phyloP scores from a whole-genome alignment of 2,113 vertebrate species.

The Suncus etruscus region DNA sequence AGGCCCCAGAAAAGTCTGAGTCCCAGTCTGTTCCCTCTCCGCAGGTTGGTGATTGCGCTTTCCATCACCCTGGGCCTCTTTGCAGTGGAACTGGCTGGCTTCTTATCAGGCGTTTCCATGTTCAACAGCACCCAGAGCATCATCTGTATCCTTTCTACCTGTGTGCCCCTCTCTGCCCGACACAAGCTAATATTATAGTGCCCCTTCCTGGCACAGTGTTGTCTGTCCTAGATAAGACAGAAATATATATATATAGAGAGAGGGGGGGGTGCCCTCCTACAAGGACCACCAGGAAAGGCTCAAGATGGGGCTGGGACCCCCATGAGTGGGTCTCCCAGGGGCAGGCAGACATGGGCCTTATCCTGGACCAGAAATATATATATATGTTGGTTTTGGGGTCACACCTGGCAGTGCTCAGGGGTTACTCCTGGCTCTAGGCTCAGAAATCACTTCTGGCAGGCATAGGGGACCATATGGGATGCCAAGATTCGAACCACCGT shows the following conservation, averaged over 20 bases:
- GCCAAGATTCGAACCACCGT: too few species aligned
- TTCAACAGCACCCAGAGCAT: constrained; percentile 92
- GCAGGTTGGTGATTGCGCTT: constrained; percentile 91
- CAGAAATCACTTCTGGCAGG: too few species aligned
- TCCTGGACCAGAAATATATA: constrained; percentile 91
- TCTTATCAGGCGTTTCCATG: constrained; percentile 94
- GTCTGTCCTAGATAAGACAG: not conserved
- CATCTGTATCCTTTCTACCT: constrained; percentile 92
- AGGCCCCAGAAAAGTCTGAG: not conserved
- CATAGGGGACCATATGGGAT: too few species aligned
- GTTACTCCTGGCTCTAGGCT: too few species aligned
- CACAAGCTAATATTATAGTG: not conserved
- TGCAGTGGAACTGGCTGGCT: constrained; percentile 91
- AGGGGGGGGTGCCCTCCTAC: too few species aligned
- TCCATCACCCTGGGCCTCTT: constrained; percentile 92
- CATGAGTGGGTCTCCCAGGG: fast-evolving
- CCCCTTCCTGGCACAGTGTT: not conserved
- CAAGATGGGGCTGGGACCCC: not conserved
- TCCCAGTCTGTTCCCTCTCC: not conserved
- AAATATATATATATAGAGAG: too few species aligned
- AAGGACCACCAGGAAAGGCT: too few species aligned
- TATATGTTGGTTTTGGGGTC: too few species aligned
- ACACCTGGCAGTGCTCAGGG: too few species aligned
- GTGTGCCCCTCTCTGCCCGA: not conserved
- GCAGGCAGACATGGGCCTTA: constrained; percentile 76